phyloP scores from a whole-genome alignment of 2,888 invertebrate genomes.

The Fissipunctia ypsillon region DNA sequence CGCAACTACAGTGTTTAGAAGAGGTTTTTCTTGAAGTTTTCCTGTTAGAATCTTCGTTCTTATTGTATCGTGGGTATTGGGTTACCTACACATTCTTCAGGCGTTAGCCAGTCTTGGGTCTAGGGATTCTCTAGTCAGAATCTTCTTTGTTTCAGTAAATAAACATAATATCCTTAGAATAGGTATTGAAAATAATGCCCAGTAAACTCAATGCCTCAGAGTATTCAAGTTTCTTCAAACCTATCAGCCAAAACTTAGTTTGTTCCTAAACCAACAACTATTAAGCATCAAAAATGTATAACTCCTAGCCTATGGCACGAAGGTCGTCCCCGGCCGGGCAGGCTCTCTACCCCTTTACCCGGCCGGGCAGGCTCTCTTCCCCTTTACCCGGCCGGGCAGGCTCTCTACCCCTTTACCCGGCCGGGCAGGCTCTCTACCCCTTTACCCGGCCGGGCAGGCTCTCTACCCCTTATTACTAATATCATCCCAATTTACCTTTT shows the following conservation, averaged over 20 bases:
- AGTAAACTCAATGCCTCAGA: conserved; percentile 1
- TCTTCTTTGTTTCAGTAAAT: conserved; percentile 11
- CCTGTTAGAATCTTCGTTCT: conserved; percentile 40
- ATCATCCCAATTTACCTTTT: conserved; percentile 61
- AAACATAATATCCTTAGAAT: background rate
- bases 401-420: conserved; percentile 24
- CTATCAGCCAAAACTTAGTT: conserved; percentile 18
- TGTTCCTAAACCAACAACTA: conserved; percentile 25
- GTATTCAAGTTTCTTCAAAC: conserved; percentile 21
- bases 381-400: no score
- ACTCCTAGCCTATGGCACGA: conserved; percentile 12
- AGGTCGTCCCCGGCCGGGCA: conserved; percentile 34
- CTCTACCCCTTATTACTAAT: conserved; percentile 43
- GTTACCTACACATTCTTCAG: conserved; percentile 6
- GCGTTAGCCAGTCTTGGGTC: background rate
- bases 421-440: conserved; percentile 9
- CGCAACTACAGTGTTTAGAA: background rate
- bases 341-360: conserved; percentile 22
- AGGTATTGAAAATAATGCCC: background rate
- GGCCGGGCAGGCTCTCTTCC: conserved; percentile 11
- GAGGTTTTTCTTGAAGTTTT: conserved; percentile 42
- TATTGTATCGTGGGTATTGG: background rate
- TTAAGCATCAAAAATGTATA: conserved; percentile 47
- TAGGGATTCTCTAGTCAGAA: conserved; percentile 9
- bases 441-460: conserved; percentile 24